Conservation (phyloP, 2,888 invertebrate species). For the Rhorus exstirpatorius region DNA sequence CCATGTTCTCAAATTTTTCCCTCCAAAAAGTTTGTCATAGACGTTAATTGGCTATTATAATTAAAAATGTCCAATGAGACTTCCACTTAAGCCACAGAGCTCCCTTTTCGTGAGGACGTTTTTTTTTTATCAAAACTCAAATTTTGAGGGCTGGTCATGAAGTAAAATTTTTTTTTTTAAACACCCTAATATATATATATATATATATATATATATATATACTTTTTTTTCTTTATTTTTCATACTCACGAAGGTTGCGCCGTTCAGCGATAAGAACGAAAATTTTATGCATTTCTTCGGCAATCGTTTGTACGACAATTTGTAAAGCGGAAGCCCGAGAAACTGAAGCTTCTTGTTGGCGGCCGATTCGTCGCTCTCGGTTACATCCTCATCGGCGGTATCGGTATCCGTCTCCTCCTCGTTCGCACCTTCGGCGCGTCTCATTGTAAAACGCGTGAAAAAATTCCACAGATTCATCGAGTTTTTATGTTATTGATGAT, state of each 20-base stretch:
- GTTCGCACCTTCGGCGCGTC: constrained; percentile 67
- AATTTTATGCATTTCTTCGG: constrained; percentile 74
- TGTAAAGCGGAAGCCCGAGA: constrained; percentile 71
- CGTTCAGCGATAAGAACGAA: constrained; percentile 75
- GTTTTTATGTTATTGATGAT: constrained; percentile 28
- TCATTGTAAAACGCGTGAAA: constrained; percentile 64
- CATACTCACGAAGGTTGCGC: constrained; percentile 75
- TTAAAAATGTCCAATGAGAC: too few relatives aligned
- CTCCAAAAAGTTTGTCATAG: too few relatives aligned
- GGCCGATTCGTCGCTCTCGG: constrained; percentile 75
- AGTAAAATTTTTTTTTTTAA: neutral
- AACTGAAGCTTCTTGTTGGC: constrained; percentile 71
- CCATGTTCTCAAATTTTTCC: too few relatives aligned
- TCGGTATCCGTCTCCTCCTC: constrained; percentile 77
- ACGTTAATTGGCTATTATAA: too few relatives aligned
- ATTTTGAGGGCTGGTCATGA: too few relatives aligned
- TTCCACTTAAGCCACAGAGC: too few relatives aligned
- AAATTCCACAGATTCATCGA: constrained; percentile 61
- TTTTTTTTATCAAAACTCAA: too few relatives aligned
- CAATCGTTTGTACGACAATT: constrained; percentile 72
- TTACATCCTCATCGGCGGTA: constrained; percentile 73
- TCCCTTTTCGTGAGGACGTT: too few relatives aligned
- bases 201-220: too few relatives aligned
- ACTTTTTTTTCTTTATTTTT: constrained; percentile 4
- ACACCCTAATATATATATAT: too few relatives aligned